Conservation (phyloP, 2,113 vertebrate species). For the Phylloscopus whistleri region DNA sequence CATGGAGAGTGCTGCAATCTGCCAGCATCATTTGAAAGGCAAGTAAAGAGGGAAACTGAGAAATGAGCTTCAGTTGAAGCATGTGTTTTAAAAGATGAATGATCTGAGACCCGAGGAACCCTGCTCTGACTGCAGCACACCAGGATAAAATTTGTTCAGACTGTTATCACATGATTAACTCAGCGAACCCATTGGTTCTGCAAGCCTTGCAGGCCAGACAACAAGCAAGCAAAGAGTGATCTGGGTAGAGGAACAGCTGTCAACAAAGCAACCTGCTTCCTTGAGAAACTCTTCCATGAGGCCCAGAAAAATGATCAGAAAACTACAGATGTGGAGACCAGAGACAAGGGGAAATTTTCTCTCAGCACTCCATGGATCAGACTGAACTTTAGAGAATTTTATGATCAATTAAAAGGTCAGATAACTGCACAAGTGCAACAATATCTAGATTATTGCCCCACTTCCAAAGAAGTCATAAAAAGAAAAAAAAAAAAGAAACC, state of each 20-base stretch:
- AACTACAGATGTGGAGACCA: not conserved
- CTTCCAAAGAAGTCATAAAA: not conserved
- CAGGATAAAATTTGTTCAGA: not conserved
- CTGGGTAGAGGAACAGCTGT: not conserved
- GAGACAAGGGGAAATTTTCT: not conserved
- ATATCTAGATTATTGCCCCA: not conserved
- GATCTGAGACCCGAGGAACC: not conserved
- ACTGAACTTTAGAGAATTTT: not conserved
- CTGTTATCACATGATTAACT: not conserved
- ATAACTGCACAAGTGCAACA: not conserved
- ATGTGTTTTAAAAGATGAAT: not conserved
- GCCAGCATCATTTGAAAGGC: not conserved
- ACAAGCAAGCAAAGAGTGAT: not conserved
- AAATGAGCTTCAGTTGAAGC: not conserved
- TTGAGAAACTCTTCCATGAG: not conserved
- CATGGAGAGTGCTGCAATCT: not conserved
- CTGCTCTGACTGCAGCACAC: not conserved
- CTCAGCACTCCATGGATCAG: not conserved
- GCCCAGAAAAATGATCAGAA: not conserved
- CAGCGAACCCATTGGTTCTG: not conserved
- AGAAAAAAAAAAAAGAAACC: not conserved
- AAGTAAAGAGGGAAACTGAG: not conserved
- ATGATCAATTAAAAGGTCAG: not conserved
- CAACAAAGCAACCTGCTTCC: not conserved
- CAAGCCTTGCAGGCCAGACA: not conserved